Percentiles rank a stretch among this genome's conserved stretches.
Evolutionary conservation across 2,113 vertebrate species (phyloP).

Genomic region (Tachuris rubrigastra): DNA sequence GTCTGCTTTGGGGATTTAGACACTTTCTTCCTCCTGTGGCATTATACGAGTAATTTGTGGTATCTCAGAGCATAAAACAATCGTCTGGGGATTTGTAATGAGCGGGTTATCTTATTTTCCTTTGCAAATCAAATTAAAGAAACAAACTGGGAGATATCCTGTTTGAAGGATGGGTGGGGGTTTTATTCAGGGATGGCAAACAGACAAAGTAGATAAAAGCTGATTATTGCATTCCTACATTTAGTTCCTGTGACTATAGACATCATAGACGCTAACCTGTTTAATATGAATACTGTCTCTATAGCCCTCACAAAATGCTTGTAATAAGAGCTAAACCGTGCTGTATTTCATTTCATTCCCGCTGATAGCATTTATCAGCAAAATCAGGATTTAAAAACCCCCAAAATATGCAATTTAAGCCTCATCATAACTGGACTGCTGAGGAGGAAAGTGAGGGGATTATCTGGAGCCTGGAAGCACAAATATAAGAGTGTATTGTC

Average conservation of each 20-base stretch:
- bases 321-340: slow-evolving; percentile 85
- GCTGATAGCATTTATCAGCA: slow-evolving; percentile 99
- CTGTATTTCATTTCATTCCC: slow-evolving; percentile 92
- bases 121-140: slow-evolving; percentile 10
- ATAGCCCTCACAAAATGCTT: slow-evolving; percentile 57
- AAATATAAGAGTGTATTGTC: slow-evolving; percentile 93
- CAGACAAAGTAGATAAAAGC: slow-evolving; percentile 41
- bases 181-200: neutral
- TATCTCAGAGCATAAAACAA: neutral
- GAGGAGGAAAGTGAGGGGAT: slow-evolving; percentile 89
- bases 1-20: neutral
- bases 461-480: slow-evolving; percentile 84
- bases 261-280: slow-evolving; percentile 64
- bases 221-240: slow-evolving; percentile 49
- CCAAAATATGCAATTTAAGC: slow-evolving; percentile 98
- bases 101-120: neutral
- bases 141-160: neutral
- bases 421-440: slow-evolving; percentile 87
- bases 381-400: slow-evolving; percentile 88
- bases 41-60: neutral
- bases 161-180: neutral
- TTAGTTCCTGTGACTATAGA: slow-evolving; percentile 65
- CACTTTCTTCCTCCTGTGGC: neutral
- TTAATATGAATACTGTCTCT: slow-evolving; percentile 64
- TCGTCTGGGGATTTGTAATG: neutral